A percentile compares a stretch with the other conserved stretches of the same genome.
phyloP scores from a whole-genome alignment of 2,888 invertebrate genomes.

The Ommatoiulus sabulosus region DNA sequence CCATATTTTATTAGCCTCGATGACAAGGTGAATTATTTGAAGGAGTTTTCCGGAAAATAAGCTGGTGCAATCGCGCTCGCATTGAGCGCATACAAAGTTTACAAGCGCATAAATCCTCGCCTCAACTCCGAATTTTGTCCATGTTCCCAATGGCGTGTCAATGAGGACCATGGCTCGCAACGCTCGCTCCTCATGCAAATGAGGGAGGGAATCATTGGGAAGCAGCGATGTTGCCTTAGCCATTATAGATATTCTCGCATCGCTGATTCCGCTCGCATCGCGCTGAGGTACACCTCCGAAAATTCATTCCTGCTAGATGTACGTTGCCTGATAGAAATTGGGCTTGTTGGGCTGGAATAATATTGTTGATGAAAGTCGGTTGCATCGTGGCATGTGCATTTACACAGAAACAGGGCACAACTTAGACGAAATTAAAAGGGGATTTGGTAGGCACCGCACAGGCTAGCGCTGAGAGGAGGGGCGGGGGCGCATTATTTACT shows the following conservation, averaged over 20 bases:
- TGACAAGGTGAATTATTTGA: neutral
- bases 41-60: neutral
- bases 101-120: slow-evolving; percentile 10
- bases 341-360: slow-evolving; percentile 43
- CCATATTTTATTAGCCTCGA: neutral
- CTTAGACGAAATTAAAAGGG: slow-evolving; percentile 36
- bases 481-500: neutral
- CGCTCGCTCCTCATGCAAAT: neutral
- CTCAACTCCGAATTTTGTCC: neutral
- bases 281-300: slow-evolving; percentile 19
- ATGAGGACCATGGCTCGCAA: neutral
- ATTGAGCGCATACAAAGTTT: neutral
- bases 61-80: no score
- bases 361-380: slow-evolving; percentile 30
- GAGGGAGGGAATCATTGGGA: neutral
- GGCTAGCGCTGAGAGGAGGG: neutral
- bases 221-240: slow-evolving; percentile 29
- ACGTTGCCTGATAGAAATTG: neutral
- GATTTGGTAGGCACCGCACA: slow-evolving; percentile 1
- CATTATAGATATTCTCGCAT: slow-evolving; percentile 36
- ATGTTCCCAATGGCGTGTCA: slow-evolving; percentile 23
- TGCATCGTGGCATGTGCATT: slow-evolving; percentile 17
- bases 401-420: neutral
- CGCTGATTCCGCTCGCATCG: neutral
- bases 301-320: neutral